Percentiles rank a stretch among this genome's conserved stretches.
Conservation (phyloP, 2,797 vertebrate genomes). For the Nasua narica region DNA sequence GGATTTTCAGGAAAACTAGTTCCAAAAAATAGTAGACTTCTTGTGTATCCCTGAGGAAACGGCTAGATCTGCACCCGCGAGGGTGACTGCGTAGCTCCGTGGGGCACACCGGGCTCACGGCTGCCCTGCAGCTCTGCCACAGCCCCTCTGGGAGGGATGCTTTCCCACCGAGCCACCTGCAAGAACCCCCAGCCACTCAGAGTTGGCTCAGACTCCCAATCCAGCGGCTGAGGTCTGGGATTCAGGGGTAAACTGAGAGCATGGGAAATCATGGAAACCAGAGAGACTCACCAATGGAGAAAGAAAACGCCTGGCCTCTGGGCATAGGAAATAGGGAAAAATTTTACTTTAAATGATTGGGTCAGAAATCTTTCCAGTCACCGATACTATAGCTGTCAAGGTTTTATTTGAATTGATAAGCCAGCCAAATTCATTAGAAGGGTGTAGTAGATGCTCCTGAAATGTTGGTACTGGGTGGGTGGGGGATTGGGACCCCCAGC, state of each 20-base stretch:
- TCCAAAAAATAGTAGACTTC: background rate
- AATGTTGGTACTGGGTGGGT: background rate
- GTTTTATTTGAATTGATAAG: background rate
- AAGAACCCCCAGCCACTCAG: background rate
- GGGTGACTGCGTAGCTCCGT: rapidly evolving
- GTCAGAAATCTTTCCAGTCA: background rate
- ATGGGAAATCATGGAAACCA: background rate
- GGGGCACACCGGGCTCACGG: background rate
- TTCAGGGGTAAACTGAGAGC: background rate
- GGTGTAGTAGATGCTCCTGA: background rate
- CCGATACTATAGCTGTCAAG: rapidly evolving
- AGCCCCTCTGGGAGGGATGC: too few relatives aligned
- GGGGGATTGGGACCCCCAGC: background rate
- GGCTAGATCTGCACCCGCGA: rapidly evolving
- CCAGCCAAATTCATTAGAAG: background rate
- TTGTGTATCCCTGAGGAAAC: background rate
- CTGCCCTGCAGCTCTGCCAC: rapidly evolving
- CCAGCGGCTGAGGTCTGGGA: background rate
- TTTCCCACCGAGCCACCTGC: background rate
- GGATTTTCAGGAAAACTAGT: background rate
- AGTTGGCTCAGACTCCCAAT: background rate
- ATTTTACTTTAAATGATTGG: background rate
- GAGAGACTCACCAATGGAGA: rapidly evolving
- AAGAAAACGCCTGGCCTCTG: background rate
- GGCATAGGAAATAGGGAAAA: background rate